phyloP scores from a whole-genome alignment of 2,113 vertebrate species.

The Tinamus guttatus region DNA sequence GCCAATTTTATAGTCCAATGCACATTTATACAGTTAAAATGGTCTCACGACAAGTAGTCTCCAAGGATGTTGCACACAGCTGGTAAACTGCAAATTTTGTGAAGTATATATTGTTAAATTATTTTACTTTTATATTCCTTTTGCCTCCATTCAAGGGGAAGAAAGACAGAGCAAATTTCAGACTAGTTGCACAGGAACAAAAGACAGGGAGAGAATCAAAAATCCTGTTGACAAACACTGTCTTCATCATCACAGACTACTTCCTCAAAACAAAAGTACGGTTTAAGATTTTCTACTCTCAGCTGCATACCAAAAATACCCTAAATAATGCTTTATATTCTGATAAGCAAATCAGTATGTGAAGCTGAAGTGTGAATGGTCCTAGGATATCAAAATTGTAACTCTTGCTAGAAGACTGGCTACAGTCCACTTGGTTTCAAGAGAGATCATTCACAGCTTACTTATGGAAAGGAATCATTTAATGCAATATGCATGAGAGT shows the following conservation, averaged over 20 bases:
- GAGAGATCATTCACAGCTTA: too few relatives aligned
- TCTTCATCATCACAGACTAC: not conserved
- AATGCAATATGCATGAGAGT: too few relatives aligned
- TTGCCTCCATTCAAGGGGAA: not conserved
- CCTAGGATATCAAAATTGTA: not conserved
- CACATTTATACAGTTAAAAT: not conserved
- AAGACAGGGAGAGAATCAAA: not conserved
- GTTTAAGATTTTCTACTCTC: not conserved
- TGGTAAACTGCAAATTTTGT: not conserved
- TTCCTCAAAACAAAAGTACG: not conserved
- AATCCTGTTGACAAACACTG: not conserved
- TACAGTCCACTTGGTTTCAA: too few relatives aligned
- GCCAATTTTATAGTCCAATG: not conserved
- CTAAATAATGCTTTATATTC: not conserved
- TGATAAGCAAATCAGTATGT: not conserved
- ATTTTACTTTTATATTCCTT: not conserved
- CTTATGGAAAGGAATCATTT: too few relatives aligned
- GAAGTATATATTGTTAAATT: not conserved
- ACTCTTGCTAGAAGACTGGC: too few relatives aligned
- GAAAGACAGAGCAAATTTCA: not conserved
- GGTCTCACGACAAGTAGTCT: not conserved
- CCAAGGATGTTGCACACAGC: not conserved
- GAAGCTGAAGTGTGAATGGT: not conserved
- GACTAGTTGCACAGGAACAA: not conserved
- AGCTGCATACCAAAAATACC: accelerated